Conservation (phyloP, 2,113 vertebrate species). For the Rhagologus leucostigma region DNA sequence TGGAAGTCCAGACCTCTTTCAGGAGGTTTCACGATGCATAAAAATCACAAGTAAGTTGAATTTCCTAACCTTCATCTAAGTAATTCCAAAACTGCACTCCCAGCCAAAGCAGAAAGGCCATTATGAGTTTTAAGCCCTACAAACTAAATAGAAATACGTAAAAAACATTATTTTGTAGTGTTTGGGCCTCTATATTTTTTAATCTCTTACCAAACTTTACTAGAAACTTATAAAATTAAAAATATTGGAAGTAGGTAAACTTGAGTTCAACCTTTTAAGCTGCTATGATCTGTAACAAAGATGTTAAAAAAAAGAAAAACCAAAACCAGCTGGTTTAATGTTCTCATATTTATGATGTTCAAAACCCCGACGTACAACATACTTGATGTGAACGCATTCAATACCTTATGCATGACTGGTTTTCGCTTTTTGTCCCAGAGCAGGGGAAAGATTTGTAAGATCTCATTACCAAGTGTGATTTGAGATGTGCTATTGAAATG, state of each 20-base stretch:
- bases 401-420: constrained; percentile 12
- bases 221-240: neutral
- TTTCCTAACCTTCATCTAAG: neutral
- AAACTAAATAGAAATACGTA: neutral
- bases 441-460: constrained; percentile 23
- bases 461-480: constrained; percentile 2
- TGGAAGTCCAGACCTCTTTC: neutral
- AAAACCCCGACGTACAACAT: neutral
- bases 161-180: neutral
- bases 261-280: constrained; percentile 22
- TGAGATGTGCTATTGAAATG: constrained; percentile 33
- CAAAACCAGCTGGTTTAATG: neutral
- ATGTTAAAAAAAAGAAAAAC: neutral
- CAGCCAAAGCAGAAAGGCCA: neutral
- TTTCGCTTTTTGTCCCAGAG: constrained; percentile 22
- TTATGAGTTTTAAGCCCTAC: neutral
- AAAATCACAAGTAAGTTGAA: neutral
- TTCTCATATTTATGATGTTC: constrained; percentile 33
- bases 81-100: neutral
- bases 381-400: neutral
- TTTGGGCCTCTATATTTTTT: neutral
- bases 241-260: neutral
- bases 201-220: neutral
- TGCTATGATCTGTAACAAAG: neutral
- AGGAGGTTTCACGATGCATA: neutral